phyloP scores from a whole-genome alignment of 2,797 vertebrate species.

The Neosilurus mollespiculum region DNA sequence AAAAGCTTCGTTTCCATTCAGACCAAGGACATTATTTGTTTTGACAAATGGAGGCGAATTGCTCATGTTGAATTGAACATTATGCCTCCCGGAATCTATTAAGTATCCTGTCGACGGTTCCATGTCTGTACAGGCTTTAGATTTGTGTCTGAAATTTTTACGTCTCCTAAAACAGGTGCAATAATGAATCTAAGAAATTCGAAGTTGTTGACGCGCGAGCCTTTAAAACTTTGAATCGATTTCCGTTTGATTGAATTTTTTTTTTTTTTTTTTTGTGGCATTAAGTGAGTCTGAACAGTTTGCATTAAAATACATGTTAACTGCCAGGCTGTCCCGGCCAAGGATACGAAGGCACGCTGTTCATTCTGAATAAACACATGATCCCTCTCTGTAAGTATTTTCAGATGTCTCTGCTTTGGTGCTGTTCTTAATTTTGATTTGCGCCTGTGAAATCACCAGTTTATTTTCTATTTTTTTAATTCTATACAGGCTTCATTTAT shows the following conservation, averaged over 20 bases:
- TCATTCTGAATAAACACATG: not conserved
- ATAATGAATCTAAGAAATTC: not conserved
- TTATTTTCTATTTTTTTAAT: not conserved
- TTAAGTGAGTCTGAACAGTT: not conserved
- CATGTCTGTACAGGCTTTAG: not conserved
- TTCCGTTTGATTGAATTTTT: too few species aligned
- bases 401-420: not conserved
- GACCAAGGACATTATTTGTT: slow-evolving; percentile 43
- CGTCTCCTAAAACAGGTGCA: not conserved
- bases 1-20: slow-evolving; percentile 34
- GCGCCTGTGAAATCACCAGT: not conserved
- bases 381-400: not conserved
- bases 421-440: not conserved
- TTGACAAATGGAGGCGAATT: slow-evolving; percentile 36
- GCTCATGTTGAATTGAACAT: slow-evolving; percentile 25
- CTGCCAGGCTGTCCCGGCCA: not conserved
- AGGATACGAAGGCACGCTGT: not conserved
- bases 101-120: not conserved
- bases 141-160: not conserved
- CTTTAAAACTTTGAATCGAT: not conserved
- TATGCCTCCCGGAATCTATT: slow-evolving; percentile 16
- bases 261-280: not conserved
- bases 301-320: not conserved
- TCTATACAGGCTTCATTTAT: not conserved
- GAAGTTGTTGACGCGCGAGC: not conserved